These are phyloP conservation scores for Dryocosmus kuriphilus DNA, from an alignment of 2,888 invertebrate genomes.

Conservation along the genomic window DNA sequence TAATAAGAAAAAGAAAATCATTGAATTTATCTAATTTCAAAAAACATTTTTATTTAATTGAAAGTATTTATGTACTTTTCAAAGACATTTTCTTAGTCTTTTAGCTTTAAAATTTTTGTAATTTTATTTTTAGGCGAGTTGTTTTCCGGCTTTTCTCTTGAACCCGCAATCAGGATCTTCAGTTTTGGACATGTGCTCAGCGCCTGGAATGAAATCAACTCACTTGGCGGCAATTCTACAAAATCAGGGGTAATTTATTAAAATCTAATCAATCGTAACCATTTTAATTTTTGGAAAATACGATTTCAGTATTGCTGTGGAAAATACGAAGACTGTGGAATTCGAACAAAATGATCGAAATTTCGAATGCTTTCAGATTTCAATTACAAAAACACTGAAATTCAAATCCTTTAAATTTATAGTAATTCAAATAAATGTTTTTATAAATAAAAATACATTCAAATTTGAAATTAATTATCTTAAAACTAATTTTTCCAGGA, in stretches of 20 bases:
- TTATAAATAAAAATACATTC: too few species aligned
- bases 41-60: too few species aligned
- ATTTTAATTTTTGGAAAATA: background rate
- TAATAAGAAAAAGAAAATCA: too few species aligned
- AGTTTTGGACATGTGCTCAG: conserved; percentile 97
- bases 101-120: conserved; percentile 32
- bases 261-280: background rate
- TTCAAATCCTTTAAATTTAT: too few species aligned
- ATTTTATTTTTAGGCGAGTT: conserved; percentile 86
- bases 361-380: too few species aligned
- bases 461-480: background rate
- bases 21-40: too few species aligned
- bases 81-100: too few species aligned
- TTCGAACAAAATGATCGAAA: too few species aligned
- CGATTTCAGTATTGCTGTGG: background rate
- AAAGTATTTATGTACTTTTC: too few species aligned
- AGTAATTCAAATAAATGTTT: too few species aligned
- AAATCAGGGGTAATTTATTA: conserved; percentile 82
- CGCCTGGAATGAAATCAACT: conserved; percentile 98
- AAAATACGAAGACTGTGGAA: background rate
- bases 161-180: conserved; percentile 85
- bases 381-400: too few species aligned
- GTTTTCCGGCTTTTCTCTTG: conserved; percentile 90
- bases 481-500: conserved; percentile 78
- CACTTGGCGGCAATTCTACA: conserved; percentile 91